Evolutionary conservation across 2,888 invertebrate species (phyloP), one percentile per base, ranked within the genome.

Genomic region (Aleiodes leptofemur): DNA sequence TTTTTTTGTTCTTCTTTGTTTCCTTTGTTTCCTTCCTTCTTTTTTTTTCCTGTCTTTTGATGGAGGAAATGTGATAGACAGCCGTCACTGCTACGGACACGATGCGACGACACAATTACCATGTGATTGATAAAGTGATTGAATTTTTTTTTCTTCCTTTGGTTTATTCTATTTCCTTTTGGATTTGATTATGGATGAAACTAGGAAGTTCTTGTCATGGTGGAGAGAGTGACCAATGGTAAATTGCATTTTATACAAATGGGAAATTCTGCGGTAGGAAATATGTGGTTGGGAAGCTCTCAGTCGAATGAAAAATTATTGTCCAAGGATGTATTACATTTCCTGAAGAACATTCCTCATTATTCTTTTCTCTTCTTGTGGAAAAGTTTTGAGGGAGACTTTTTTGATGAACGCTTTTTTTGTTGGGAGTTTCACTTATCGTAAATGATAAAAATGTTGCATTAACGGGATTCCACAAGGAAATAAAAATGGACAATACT

Each of bases 231-330:
- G 79, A 72, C 70, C 80, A 74, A 77, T 83, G 83, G 81, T 81
- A 82, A 83, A 84, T 80, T 79, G 77, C 78, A 80, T 83, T 83
- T 77, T 64, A 77, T 76, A 78, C 74, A 56, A 69, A 78, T 74
- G 70, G 80, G 71, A 79, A 80, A 83, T 81, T 79, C 78, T 48
- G 68, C 4, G 7, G 34, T 4, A 7, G 43, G 14, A 38, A 13
- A 11, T 6, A 29, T 56, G 16, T 38, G 38, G 38, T 38, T 38
- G 38, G 38, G 8, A 38, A 38, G 8, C 23, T 23, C 23, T 23
- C 2, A 43, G 3, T 43, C 43, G 43, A 3, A 9, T 43, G 43
- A 11, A 43, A 23, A 43, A 43, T 11, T 43, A 43, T 43, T 43
- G 43, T 43, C 43, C 43, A 34, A 34, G 43, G 43, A 11, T 7